phyloP scores from a whole-genome alignment of 35 echinoderm and acorn worm species.

The Chiridota heheva region DNA sequence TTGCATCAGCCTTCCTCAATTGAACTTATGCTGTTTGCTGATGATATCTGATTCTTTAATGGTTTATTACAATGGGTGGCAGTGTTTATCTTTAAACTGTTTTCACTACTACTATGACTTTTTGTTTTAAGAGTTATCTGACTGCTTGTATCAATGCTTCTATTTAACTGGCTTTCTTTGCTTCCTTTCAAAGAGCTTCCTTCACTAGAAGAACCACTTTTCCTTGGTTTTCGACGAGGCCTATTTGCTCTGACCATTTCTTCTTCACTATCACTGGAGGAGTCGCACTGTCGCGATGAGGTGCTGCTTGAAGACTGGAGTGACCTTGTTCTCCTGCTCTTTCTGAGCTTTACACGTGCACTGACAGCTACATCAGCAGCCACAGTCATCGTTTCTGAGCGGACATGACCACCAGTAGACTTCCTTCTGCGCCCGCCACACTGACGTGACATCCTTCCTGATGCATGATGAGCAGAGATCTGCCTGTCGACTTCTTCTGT shows the following conservation, averaged over 20 bases:
- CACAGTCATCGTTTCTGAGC: too few species aligned
- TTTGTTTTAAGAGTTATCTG: not conserved
- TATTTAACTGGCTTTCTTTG: constrained; percentile 15
- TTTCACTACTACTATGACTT: constrained; percentile 34
- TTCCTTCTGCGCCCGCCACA: too few species aligned
- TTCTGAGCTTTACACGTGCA: not conserved
- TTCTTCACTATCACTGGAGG: constrained; percentile 49
- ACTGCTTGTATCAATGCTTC: constrained; percentile 36
- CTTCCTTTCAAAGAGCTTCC: constrained; percentile 18
- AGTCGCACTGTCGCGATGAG: constrained; percentile 1
- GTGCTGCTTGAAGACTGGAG: constrained; percentile 14
- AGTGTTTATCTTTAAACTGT: constrained; percentile 5
- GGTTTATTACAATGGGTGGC: not conserved
- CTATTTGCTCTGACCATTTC: constrained; percentile 11
- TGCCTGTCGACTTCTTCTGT: too few species aligned
- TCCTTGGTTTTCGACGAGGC: constrained; percentile 26
- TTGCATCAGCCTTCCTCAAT: constrained; percentile 27
- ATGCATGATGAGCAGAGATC: too few species aligned
- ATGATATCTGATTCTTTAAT: too few species aligned
- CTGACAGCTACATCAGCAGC: too few species aligned
- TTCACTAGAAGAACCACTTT: constrained; percentile 13
- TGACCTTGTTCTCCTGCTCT: constrained; percentile 23
- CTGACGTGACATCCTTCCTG: too few species aligned
- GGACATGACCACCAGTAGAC: too few species aligned
- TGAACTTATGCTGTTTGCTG: constrained; percentile 44